A percentile compares a stretch with the other conserved stretches of the same genome.
phyloP scores from a whole-genome alignment of 2,113 vertebrate genomes.

The Halcyon malimbica region DNA sequence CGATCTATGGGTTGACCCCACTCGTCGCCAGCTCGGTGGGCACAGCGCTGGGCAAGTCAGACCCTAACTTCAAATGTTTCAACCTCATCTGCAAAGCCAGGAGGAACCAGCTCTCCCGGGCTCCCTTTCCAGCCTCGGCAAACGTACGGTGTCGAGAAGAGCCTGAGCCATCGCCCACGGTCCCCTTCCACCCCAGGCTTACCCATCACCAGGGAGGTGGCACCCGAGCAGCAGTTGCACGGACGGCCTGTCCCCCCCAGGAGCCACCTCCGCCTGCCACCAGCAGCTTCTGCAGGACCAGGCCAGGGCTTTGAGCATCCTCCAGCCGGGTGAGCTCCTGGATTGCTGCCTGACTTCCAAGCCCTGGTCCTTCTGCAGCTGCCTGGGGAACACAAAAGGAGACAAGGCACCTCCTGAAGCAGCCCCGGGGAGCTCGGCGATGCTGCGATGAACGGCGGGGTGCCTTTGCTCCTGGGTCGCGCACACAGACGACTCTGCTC shows the following conservation, averaged over 20 bases:
- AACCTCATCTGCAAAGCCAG: background rate
- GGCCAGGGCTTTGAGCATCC: background rate
- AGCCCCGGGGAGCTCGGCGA: background rate
- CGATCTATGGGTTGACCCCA: fast-evolving
- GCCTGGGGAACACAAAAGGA: background rate
- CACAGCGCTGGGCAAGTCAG: background rate
- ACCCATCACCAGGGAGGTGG: background rate
- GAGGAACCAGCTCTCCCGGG: fast-evolving
- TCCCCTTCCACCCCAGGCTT: background rate
- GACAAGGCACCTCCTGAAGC: background rate
- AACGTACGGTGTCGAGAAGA: background rate
- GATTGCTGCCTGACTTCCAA: background rate
- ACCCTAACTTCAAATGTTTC: background rate
- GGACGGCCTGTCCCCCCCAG: fast-evolving
- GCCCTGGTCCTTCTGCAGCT: background rate
- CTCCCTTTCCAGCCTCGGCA: background rate
- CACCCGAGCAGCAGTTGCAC: background rate
- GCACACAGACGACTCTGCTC: background rate
- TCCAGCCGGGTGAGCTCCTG: background rate
- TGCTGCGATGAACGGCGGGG: background rate
- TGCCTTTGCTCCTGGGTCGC: background rate
- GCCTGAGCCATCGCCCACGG: fast-evolving
- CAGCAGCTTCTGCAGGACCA: background rate
- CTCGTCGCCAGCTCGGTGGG: fast-evolving
- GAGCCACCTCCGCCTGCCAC: background rate